Evolutionary conservation across 2,888 invertebrate genomes (phyloP), one percentile per base, ranked within the genome.

Genomic region (Mesorhabditis sp.): DNA sequence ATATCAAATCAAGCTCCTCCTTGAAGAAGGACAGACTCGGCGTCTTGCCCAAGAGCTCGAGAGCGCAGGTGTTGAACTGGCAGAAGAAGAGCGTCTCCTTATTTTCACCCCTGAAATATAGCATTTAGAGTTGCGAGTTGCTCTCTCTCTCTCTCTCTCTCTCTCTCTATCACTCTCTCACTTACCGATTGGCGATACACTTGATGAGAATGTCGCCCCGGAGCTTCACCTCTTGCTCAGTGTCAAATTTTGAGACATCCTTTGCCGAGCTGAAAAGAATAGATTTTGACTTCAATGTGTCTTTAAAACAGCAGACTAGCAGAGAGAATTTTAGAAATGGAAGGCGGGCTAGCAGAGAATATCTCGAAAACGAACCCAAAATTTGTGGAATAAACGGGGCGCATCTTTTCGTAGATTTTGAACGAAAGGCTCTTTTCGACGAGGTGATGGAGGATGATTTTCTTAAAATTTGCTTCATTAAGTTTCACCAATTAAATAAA

Each of bases 41-140:
- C 10, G 65, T 65, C 45, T 28, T 70, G 6, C 65, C 70, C 6
- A 71, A 71, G 42, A 76, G 28, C 63, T 76, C 90, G 76, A 94
- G 91, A 68, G 94, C 93, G 88, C 94, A 94, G 4, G 95, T 94
- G 89, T 95, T 94, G 89, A 95, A 94, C 90, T 95, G 92, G 86
- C 92, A 91, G 88, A 93, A 93, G 80, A 93, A 90, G n/a, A 92
- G 90, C 58, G 58, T 50, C 58, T 13, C 58, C n/a, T 50, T 10
- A 50, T 10, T 13, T 10, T 50, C n/a, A 13, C n/a, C n/a, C 58
- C 58, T 50, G 58, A 50, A 50, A 50, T 13, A 13, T 50, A 50
- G 58, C 7, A 10, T 50, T 10, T 50, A 50, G 2, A 65, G 43
- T 28, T 28, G 28, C 28, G 2, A 28, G 28, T 28, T 28, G 5